Conservation (phyloP, 2,797 vertebrate genomes). For the Rousettus madagascariensis region DNA sequence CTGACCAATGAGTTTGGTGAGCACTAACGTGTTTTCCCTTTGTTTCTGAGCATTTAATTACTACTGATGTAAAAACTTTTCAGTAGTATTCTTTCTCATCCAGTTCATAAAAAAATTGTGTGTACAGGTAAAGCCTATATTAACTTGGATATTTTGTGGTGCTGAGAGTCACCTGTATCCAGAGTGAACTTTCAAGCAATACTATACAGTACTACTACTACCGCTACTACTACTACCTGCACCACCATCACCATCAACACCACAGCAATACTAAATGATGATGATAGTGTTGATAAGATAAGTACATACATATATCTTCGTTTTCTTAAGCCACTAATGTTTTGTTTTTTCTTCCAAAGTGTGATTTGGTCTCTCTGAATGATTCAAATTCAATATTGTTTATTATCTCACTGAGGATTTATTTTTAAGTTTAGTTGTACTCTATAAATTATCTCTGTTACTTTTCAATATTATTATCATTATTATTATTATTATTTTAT, state of each 20-base stretch:
- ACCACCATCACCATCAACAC: not conserved
- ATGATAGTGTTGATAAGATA: not conserved
- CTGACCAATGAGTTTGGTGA: not conserved
- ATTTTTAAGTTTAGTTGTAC: not conserved
- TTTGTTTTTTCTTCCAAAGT: not conserved
- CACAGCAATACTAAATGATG: not conserved
- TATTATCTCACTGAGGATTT: not conserved
- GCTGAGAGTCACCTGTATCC: not conserved
- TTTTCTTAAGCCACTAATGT: not conserved
- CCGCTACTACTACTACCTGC: not conserved
- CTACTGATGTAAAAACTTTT: not conserved
- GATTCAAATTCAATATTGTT: not conserved
- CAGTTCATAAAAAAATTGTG: not conserved
- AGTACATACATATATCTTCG: not conserved
- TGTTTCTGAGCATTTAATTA: not conserved
- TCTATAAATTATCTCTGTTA: not conserved
- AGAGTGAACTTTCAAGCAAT: not conserved
- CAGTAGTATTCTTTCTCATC: not conserved
- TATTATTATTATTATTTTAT: not conserved
- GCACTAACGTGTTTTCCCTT: not conserved
- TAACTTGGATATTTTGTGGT: not conserved
- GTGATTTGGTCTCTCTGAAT: not conserved
- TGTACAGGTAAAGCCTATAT: not conserved
- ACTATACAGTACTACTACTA: no score
- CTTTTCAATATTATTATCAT: not conserved